Evolutionary conservation across 2,888 invertebrate species (phyloP).

Genomic region (Tromatobia lineatoria): DNA sequence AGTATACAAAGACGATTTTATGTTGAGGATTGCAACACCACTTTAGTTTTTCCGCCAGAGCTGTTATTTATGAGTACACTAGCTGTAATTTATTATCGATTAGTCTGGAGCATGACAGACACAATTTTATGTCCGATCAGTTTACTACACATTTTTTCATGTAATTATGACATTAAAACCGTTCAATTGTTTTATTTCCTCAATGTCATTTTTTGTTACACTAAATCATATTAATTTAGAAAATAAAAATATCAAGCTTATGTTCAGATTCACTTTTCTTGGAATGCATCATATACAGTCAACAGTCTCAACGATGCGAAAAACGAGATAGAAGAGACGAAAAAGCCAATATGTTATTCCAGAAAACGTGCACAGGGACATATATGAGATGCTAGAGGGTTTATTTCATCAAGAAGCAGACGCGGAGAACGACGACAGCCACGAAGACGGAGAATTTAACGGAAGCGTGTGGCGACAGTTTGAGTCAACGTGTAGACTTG

Average conservation of each 20-base stretch:
- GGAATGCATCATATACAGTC: neutral
- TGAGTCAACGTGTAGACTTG: constrained; percentile 14
- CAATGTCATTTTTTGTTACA: no score
- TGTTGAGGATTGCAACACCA: no score
- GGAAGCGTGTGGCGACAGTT: constrained; percentile 7
- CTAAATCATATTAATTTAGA: no score
- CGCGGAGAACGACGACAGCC: neutral
- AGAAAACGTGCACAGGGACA: constrained; percentile 1
- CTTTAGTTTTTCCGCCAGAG: no score
- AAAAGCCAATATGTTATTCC: neutral
- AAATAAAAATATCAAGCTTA: neutral
- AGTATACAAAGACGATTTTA: no score
- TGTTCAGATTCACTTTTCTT: neutral
- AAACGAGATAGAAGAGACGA: neutral
- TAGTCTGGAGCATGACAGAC: no score
- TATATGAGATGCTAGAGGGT: constrained; percentile 12
- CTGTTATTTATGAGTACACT: no score
- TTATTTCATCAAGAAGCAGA: constrained; percentile 24
- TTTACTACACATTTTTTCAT: no score
- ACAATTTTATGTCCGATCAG: no score
- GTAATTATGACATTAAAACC: no score
- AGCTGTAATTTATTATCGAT: no score
- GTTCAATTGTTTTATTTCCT: no score
- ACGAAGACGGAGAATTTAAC: neutral
- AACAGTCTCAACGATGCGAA: neutral